phyloP scores from a whole-genome alignment of 53 echinoderm and acorn worm genomes.

The Holothuria scabra region DNA sequence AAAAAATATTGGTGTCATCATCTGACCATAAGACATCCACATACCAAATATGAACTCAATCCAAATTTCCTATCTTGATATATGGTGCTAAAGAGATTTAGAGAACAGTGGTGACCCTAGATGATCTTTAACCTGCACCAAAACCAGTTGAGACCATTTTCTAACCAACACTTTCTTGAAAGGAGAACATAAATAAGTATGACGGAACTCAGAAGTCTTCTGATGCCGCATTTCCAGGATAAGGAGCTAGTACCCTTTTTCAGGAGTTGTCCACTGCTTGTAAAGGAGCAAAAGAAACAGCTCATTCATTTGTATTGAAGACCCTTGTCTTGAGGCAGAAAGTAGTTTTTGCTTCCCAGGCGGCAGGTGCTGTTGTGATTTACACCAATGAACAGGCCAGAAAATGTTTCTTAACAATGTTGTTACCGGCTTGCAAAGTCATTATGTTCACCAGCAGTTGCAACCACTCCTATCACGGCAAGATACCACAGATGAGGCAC shows the following conservation, averaged over 20 bases:
- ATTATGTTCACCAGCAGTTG: slow-evolving; percentile 56
- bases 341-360: too few species aligned
- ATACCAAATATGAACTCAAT: too few species aligned
- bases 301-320: slow-evolving; percentile 61
- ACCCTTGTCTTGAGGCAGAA: slow-evolving; percentile 67
- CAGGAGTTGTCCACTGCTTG: slow-evolving; percentile 59
- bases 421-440: slow-evolving; percentile 56
- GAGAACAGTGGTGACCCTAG: too few species aligned
- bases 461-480: slow-evolving; percentile 35
- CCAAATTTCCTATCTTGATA: too few species aligned
- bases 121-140: too few species aligned
- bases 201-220: slow-evolving; percentile 33
- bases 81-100: too few species aligned
- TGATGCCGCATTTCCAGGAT: slow-evolving; percentile 60
- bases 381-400: slow-evolving; percentile 35
- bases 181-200: slow-evolving; percentile 45
- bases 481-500: slow-evolving; percentile 50
- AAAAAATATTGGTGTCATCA: too few species aligned
- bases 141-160: too few species aligned
- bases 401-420: slow-evolving; percentile 65
- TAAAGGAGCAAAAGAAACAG: slow-evolving; percentile 52
- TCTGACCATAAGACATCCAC: too few species aligned
- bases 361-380: slow-evolving; percentile 62
- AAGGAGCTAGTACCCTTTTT: slow-evolving; percentile 61
- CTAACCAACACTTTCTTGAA: slow-evolving; percentile 62